phyloP scores from a whole-genome alignment of 1,140 invertebrate genomes.

The Meloidogyne exigua region DNA sequence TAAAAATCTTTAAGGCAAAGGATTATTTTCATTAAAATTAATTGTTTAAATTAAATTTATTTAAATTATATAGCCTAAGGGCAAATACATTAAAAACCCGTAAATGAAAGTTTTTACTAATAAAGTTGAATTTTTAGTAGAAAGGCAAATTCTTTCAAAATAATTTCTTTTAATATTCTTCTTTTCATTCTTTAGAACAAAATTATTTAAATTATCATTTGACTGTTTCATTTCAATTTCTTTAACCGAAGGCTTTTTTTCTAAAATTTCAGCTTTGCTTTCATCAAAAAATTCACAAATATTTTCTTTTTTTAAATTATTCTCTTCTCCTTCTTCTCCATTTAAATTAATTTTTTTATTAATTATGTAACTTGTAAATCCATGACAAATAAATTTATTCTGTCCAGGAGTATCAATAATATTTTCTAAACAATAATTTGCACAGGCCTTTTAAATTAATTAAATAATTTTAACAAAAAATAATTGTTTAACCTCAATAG shows the following conservation, averaged over 20 bases:
- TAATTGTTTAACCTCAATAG: constrained; percentile 13
- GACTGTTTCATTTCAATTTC: not conserved
- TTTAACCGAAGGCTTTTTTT: constrained; percentile 16
- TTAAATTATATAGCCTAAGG: too few species aligned
- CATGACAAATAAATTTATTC: constrained; percentile 25
- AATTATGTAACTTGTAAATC: constrained; percentile 18
- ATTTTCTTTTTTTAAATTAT: constrained; percentile 11
- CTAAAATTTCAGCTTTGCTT: not conserved
- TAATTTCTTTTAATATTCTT: not conserved
- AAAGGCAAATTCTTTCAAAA: constrained; percentile 18
- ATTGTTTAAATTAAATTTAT: too few species aligned
- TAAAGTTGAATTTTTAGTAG: not conserved
- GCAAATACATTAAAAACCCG: too few species aligned
- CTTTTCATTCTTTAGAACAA: not conserved
- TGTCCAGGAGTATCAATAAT: constrained; percentile 11
- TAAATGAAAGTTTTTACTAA: not conserved
- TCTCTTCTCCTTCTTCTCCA: not conserved
- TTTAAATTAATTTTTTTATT: constrained; percentile 8
- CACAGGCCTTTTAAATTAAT: constrained; percentile 14
- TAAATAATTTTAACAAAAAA: not conserved
- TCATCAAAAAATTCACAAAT: constrained; percentile 34
- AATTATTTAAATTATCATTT: not conserved
- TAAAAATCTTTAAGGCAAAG: too few species aligned
- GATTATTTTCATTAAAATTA: too few species aligned
- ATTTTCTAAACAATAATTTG: constrained; percentile 23